Evolutionary conservation across 2,797 vertebrate genomes (phyloP).

Genomic region (Artibeus lituratus): DNA sequence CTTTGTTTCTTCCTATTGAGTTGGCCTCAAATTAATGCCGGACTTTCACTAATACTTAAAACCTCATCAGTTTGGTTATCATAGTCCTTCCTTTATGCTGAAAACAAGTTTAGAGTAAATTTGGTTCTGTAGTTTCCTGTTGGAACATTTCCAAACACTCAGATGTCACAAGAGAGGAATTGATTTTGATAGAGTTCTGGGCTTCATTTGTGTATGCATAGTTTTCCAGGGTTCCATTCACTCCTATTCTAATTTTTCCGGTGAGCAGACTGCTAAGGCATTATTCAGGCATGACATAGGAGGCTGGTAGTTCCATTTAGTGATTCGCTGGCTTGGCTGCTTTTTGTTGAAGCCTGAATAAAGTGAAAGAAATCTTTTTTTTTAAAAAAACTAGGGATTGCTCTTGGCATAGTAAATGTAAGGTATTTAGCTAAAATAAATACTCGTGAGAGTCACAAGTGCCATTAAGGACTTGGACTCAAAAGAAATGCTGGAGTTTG

Average conservation of each 20-base stretch:
- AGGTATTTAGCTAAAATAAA: conserved; percentile 61
- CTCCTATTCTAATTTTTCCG: conserved; percentile 38
- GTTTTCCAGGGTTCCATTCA: conserved; percentile 45
- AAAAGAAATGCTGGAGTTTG: conserved; percentile 58
- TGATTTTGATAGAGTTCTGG: conserved; percentile 51
- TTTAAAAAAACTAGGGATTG: conserved; percentile 25
- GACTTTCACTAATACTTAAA: background rate
- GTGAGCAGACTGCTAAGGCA: conserved; percentile 12
- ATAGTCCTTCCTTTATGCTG: background rate
- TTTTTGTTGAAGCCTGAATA: conserved; percentile 65
- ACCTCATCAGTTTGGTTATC: background rate
- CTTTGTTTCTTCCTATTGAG: background rate
- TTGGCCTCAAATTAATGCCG: background rate
- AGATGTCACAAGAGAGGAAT: conserved; percentile 21
- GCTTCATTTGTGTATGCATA: background rate
- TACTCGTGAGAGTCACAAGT: conserved; percentile 55
- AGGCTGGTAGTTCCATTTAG: conserved; percentile 56
- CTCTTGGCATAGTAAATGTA: conserved; percentile 64
- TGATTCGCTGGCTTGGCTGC: conserved; percentile 48
- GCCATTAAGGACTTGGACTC: conserved; percentile 51
- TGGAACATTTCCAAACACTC: conserved; percentile 25
- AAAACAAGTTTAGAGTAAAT: background rate
- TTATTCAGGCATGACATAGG: conserved; percentile 53
- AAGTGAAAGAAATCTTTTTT: conserved; percentile 61
- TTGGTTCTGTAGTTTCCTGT: conserved; percentile 52